Percentiles rank a stretch among this genome's conserved stretches.
Evolutionary conservation across 2,888 invertebrate genomes (phyloP).

Genomic region (Orthosia gothica): DNA sequence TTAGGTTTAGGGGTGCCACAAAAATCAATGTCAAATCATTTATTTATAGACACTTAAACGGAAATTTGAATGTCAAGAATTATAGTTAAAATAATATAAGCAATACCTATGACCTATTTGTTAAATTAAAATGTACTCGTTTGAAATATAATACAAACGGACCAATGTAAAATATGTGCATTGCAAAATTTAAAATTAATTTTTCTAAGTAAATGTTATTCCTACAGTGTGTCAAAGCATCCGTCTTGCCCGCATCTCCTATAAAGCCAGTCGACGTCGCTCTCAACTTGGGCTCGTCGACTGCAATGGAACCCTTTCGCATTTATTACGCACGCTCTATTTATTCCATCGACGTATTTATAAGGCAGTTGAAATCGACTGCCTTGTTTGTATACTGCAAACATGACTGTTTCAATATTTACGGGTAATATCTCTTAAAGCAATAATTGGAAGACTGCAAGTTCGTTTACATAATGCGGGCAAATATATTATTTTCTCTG

Average conservation of each 20-base stretch:
- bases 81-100: too few species aligned
- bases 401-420: slow-evolving; percentile 49
- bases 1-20: too few species aligned
- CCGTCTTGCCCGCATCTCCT: not conserved
- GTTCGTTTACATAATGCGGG: slow-evolving; percentile 22
- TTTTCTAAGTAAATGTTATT: not conserved
- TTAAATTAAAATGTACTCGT: too few species aligned
- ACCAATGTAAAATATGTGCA: too few species aligned
- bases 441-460: slow-evolving; percentile 6
- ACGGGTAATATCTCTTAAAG: slow-evolving; percentile 5
- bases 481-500: not conserved
- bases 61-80: too few species aligned
- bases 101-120: too few species aligned
- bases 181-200: not conserved
- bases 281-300: slow-evolving; percentile 28
- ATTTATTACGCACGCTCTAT: slow-evolving; percentile 78
- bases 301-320: slow-evolving; percentile 64
- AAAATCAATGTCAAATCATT: too few species aligned
- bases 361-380: slow-evolving; percentile 55
- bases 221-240: not conserved
- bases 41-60: too few species aligned
- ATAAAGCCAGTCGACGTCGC: slow-evolving; percentile 18
- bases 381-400: slow-evolving; percentile 54
- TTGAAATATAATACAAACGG: too few species aligned
- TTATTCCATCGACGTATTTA: slow-evolving; percentile 72